These are phyloP conservation scores for Acronicta alni DNA, from an alignment of 2,888 invertebrate genomes.

Conservation along the genomic window DNA sequence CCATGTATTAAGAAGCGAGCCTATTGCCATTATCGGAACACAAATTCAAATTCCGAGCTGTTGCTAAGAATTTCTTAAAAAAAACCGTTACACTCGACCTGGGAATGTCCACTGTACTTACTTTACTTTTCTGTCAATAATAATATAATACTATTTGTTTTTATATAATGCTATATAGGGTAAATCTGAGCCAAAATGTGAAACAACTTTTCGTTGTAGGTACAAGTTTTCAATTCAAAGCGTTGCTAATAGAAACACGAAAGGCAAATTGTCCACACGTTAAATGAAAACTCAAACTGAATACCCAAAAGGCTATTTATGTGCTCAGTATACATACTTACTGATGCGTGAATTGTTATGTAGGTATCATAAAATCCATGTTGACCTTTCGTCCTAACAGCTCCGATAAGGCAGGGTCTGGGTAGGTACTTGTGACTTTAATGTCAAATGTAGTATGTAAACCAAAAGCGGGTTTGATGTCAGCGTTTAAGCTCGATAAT, in stretches of 20 bases:
- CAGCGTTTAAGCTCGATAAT: slow-evolving; percentile 40
- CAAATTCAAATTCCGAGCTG: no score
- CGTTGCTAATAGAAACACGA: slow-evolving; percentile 15
- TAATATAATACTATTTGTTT: no score
- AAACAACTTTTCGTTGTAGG: not conserved
- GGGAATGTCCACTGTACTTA: no score
- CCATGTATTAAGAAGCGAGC: no score
- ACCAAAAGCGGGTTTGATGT: slow-evolving; percentile 47
- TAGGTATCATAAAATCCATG: slow-evolving; percentile 54
- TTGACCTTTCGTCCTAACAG: slow-evolving; percentile 54
- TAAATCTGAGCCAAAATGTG: not conserved
- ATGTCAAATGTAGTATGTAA: slow-evolving; percentile 51
- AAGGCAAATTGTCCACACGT: slow-evolving; percentile 20
- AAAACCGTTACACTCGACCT: no score
- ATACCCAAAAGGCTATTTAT: slow-evolving; percentile 46
- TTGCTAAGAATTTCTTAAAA: no score
- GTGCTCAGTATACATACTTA: slow-evolving; percentile 42
- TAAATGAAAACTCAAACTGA: slow-evolving; percentile 24
- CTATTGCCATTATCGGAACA: no score
- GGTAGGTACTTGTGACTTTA: slow-evolving; percentile 56
- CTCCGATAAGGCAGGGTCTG: slow-evolving; percentile 49
- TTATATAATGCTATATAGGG: not conserved
- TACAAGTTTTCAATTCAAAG: slow-evolving; percentile 15
- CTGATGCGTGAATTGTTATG: slow-evolving; percentile 50
- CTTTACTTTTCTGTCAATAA: no score